These are phyloP conservation scores for Leptobrachium leishanense DNA, from an alignment of 2,113 vertebrate genomes.

Conservation along the genomic window DNA sequence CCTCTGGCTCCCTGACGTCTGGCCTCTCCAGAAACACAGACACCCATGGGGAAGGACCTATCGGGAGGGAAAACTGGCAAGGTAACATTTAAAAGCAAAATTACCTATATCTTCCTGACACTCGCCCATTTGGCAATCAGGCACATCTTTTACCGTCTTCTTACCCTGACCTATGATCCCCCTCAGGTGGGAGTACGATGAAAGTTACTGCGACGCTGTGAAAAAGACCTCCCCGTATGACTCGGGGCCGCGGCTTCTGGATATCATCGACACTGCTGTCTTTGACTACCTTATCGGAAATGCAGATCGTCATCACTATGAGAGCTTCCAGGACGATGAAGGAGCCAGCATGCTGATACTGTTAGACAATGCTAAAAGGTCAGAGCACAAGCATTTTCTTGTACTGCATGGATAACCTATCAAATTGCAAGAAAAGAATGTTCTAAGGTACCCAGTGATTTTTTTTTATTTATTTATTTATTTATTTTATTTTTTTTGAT, in stretches of 20 bases:
- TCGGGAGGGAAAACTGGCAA: slow-evolving; percentile 93
- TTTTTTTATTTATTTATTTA: no score
- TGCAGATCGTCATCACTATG: slow-evolving; percentile 95
- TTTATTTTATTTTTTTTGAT: no score
- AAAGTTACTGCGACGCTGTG: slow-evolving; percentile 95
- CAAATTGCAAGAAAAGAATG: no score
- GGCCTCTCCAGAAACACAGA: slow-evolving; percentile 96
- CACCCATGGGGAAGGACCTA: slow-evolving; percentile 98
- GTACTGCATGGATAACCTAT: no score
- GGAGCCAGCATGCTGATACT: slow-evolving; percentile 98
- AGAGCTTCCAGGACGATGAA: slow-evolving; percentile 96
- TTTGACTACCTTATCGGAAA: slow-evolving; percentile 97
- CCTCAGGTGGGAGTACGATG: slow-evolving; percentile 94
- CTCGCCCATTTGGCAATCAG: background rate
- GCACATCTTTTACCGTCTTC: background rate
- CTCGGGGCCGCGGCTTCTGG: slow-evolving; percentile 87
- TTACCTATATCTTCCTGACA: background rate
- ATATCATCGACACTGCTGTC: slow-evolving; percentile 92
- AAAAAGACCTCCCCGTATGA: slow-evolving; percentile 97
- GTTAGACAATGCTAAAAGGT: slow-evolving; percentile 97
- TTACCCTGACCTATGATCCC: background rate
- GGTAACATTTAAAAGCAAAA: slow-evolving; percentile 60
- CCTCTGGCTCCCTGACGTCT: slow-evolving; percentile 94
- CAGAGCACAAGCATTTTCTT: background rate
- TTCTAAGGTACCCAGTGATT: no score